Evolutionary conservation across 23 tunicate genomes (phyloP).

Genomic region (Ciona savignyi): DNA sequence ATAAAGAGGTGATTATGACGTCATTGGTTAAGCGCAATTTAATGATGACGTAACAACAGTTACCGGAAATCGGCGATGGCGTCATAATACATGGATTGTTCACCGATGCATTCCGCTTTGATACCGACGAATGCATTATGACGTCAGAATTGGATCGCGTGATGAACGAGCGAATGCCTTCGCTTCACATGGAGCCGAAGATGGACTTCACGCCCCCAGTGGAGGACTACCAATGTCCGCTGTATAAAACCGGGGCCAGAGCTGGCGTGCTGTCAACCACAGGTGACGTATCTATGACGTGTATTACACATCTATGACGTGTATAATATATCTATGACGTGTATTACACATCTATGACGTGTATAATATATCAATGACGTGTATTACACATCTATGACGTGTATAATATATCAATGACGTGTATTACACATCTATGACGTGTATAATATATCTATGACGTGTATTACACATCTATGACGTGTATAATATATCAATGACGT

Average conservation of each 20-base stretch:
- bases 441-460: too few relatives aligned
- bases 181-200: conserved; percentile 94
- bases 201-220: conserved; percentile 87
- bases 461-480: too few relatives aligned
- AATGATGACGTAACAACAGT: conserved; percentile 22
- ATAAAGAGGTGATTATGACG: conserved; percentile 34
- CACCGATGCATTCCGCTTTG: conserved; percentile 95
- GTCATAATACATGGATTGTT: conserved; percentile 87
- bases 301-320: too few relatives aligned
- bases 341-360: too few relatives aligned
- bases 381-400: too few relatives aligned
- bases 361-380: too few relatives aligned
- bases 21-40: neutral
- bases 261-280: conserved; percentile 98
- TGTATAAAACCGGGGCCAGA: conserved; percentile 88
- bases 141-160: conserved; percentile 69
- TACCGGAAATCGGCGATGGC: conserved; percentile 79
- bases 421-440: too few relatives aligned
- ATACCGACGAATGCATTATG: conserved; percentile 78
- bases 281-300: too few relatives aligned
- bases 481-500: too few relatives aligned
- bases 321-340: too few relatives aligned
- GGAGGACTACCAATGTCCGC: conserved; percentile 90
- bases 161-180: conserved; percentile 94
- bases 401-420: too few relatives aligned